Conservation (phyloP, 2,113 vertebrate genomes). For the Poicephalus gulielmi region DNA sequence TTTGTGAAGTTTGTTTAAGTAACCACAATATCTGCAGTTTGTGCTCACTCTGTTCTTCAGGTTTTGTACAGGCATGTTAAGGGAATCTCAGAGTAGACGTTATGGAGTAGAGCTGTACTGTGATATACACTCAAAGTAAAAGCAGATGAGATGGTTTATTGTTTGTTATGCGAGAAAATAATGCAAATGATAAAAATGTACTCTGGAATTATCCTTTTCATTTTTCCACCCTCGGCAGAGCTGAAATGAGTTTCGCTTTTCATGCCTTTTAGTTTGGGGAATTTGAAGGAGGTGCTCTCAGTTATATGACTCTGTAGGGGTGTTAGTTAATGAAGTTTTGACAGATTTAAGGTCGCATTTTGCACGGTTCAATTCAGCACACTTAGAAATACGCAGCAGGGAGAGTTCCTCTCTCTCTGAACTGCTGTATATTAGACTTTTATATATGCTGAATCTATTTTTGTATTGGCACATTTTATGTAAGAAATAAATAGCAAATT, state of each 20-base stretch:
- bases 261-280: conserved; percentile 4
- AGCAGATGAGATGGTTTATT: conserved; percentile 31
- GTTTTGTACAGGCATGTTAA: not conserved
- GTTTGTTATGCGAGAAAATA: not conserved
- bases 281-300: conserved; percentile 32
- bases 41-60: rapidly evolving
- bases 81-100: not conserved
- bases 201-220: not conserved
- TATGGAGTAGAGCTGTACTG: not conserved
- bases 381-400: conserved; percentile 28
- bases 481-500: conserved; percentile 9
- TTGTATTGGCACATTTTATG: not conserved
- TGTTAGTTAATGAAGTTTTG: conserved; percentile 47
- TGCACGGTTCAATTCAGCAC: conserved; percentile 1
- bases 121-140: not conserved
- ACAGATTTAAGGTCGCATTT: conserved; percentile 53
- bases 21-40: not conserved
- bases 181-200: not conserved
- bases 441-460: not conserved
- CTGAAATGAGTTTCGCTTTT: conserved; percentile 13
- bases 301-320: conserved; percentile 5
- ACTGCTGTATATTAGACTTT: not conserved
- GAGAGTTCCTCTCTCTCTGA: not conserved
- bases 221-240: not conserved
- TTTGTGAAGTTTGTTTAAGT: not conserved